Evolutionary conservation across 2,888 invertebrate species (phyloP).

Genomic region (Epiblema foenella): DNA sequence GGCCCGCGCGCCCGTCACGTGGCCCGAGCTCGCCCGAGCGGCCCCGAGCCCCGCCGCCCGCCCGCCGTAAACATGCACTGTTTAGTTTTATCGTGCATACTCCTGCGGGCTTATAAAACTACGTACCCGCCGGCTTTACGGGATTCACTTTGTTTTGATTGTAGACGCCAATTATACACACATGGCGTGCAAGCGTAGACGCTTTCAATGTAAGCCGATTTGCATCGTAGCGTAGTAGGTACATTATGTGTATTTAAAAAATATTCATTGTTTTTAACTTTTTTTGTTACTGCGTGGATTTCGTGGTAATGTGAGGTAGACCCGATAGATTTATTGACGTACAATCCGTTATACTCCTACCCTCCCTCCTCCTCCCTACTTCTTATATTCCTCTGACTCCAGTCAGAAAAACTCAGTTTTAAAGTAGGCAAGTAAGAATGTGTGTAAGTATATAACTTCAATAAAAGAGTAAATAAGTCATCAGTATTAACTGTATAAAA

Average conservation of each 20-base stretch:
- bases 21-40: slow-evolving; percentile 55
- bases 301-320: no score
- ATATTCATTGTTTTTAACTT: no score
- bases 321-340: no score
- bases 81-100: slow-evolving; percentile 64
- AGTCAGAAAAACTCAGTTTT: no score
- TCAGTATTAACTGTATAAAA: no score
- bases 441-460: no score
- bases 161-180: slow-evolving; percentile 55
- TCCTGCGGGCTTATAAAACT: slow-evolving; percentile 70
- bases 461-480: no score
- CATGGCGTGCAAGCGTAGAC: slow-evolving; percentile 23
- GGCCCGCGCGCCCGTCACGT: slow-evolving; percentile 66
- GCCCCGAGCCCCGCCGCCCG: slow-evolving; percentile 51
- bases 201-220: slow-evolving; percentile 14
- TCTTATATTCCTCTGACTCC: no score
- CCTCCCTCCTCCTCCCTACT: no score
- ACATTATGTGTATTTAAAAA: neutral
- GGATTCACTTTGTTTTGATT: slow-evolving; percentile 73
- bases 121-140: slow-evolving; percentile 61
- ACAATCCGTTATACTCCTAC: no score
- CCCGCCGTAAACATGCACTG: slow-evolving; percentile 57
- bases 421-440: no score
- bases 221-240: neutral
- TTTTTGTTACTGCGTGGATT: no score